These are phyloP conservation scores for Ophion ellenae DNA, from an alignment of 2,888 invertebrate genomes.

Conservation along the genomic window DNA sequence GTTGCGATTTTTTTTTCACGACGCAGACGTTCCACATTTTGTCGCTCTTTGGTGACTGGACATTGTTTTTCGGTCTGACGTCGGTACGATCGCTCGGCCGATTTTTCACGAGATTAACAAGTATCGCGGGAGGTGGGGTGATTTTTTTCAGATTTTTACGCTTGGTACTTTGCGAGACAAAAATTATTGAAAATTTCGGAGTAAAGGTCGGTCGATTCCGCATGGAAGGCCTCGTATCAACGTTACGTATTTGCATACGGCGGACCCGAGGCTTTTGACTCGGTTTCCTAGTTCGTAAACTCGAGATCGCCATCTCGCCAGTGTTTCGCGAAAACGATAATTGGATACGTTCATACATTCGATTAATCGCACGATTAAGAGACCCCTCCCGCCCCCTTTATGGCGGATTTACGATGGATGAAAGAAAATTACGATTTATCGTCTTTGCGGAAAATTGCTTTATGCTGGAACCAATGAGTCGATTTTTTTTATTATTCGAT, in stretches of 20 bases:
- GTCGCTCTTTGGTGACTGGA: neutral
- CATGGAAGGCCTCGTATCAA: neutral
- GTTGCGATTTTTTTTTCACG: neutral
- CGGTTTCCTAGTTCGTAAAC: conserved; percentile 37
- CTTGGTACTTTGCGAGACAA: neutral
- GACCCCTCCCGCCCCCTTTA: neutral
- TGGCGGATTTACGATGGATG: neutral
- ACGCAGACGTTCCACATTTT: neutral
- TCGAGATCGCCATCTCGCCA: conserved; percentile 27
- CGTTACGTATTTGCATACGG: conserved; percentile 11
- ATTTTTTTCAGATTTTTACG: conserved; percentile 8
- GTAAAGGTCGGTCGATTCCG: neutral
- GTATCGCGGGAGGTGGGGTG: neutral
- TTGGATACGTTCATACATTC: conserved; percentile 46
- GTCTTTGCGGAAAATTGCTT: neutral
- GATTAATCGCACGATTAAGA: conserved; percentile 29
- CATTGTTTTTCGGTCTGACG: neutral
- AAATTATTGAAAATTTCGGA: neutral
- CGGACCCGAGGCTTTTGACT: conserved; percentile 21
- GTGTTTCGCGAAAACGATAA: conserved; percentile 52
- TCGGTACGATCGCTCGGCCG: neutral
- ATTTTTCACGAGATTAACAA: neutral
- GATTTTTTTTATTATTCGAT: conserved; percentile 15
- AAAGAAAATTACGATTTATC: neutral
- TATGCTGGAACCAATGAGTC: neutral